Conservation (phyloP, 1,140 invertebrate genomes). For the Lepidotrigona ventralis region DNA sequence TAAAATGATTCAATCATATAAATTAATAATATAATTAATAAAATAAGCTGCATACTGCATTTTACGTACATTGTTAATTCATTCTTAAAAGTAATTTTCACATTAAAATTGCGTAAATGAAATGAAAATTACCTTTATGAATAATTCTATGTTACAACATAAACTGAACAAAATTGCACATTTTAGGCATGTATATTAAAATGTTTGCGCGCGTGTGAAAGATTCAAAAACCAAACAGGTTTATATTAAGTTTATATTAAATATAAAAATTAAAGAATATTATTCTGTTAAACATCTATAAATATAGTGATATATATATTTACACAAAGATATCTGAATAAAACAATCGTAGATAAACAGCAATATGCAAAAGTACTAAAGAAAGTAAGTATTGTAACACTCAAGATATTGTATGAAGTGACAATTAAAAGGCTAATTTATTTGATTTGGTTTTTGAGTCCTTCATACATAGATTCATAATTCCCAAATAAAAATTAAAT, state of each 20-base stretch:
- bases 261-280: neutral
- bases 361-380: neutral
- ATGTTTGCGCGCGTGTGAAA: conserved; percentile 2
- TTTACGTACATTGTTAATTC: neutral
- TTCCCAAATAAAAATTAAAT: conserved; percentile 7
- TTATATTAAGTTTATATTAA: neutral
- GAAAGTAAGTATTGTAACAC: conserved; percentile 19
- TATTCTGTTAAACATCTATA: neutral
- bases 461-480: conserved; percentile 17
- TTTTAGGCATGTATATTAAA: conserved; percentile 35
- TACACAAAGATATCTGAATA: conserved; percentile 10
- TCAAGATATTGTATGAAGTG: conserved; percentile 14
- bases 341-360: conserved; percentile 12
- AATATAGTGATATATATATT: conserved; percentile 12
- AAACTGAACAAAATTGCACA: conserved; percentile 42
- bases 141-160: conserved; percentile 28
- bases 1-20: conserved; percentile 25
- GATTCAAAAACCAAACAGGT: conserved; percentile 32
- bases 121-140: conserved; percentile 29
- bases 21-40: conserved; percentile 25
- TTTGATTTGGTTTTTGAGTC: conserved; percentile 33
- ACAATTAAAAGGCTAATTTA: neutral
- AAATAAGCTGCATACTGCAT: conserved; percentile 7
- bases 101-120: conserved; percentile 8
- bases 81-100: conserved; percentile 40